Conservation (phyloP, 2,113 vertebrate genomes). For the Brachionichthys hirsutus region DNA sequence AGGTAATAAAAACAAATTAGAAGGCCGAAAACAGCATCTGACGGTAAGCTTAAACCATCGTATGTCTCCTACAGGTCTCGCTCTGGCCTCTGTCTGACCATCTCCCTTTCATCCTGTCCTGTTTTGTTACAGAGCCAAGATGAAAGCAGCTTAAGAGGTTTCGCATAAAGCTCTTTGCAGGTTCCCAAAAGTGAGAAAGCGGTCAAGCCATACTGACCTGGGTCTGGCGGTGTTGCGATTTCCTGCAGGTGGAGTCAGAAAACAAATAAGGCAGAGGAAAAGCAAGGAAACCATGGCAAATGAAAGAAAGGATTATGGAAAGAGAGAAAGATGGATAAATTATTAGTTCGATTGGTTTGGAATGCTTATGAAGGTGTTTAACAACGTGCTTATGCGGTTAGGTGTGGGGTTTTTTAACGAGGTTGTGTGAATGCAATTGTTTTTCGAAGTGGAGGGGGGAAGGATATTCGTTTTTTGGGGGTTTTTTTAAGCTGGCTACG, state of each 20-base stretch:
- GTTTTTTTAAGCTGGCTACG: no score
- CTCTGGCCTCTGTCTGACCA: conserved; percentile 26
- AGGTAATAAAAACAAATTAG: conserved; percentile 4
- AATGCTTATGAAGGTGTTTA: no score
- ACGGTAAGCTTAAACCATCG: conserved; percentile 21
- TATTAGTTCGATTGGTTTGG: no score
- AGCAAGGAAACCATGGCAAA: not conserved
- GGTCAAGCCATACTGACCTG: conserved; percentile 66
- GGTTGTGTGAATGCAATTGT: no score
- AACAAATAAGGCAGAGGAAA: conserved; percentile 2
- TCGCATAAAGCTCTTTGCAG: conserved; percentile 25
- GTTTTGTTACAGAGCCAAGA: conserved; percentile 21
- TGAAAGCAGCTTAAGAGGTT: conserved; percentile 39
- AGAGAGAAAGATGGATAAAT: conserved; percentile 4
- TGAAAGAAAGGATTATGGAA: not conserved
- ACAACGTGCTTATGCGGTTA: no score
- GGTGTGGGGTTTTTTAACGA: no score
- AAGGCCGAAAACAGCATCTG: conserved; percentile 9
- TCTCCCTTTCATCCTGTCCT: conserved; percentile 26
- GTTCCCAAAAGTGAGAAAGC: conserved; percentile 23
- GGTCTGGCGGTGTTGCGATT: conserved; percentile 30
- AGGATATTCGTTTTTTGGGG: no score
- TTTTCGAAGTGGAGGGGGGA: no score
- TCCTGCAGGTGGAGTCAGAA: conserved; percentile 52
- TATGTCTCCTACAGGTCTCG: conserved; percentile 19